Evolutionary conservation across 1,140 invertebrate species (phyloP).

Genomic region (Drosophila melanica): DNA sequence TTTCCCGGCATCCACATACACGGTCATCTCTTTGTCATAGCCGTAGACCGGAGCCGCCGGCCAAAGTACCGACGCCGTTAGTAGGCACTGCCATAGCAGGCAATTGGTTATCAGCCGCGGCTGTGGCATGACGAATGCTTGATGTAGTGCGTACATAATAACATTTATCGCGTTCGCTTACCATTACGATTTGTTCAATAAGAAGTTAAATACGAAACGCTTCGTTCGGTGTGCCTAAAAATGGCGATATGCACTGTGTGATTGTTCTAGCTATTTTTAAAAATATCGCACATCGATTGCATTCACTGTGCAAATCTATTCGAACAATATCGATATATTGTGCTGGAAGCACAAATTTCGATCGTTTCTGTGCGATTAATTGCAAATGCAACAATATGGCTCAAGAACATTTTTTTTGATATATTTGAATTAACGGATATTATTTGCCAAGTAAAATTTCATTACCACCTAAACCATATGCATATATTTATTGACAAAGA

Average conservation of each 20-base stretch:
- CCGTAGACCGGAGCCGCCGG: slow-evolving; percentile 13
- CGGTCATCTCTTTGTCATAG: slow-evolving; percentile 88
- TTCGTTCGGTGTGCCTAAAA: slow-evolving; percentile 26
- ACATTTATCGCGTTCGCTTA: slow-evolving; percentile 7
- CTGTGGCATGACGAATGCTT: slow-evolving; percentile 3
- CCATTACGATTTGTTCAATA: slow-evolving; percentile 16
- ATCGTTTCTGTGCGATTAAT: not conserved
- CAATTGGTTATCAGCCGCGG: not conserved
- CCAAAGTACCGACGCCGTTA: slow-evolving; percentile 10
- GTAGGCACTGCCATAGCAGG: slow-evolving; percentile 2
- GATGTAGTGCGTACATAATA: not conserved
- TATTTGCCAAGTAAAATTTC: not conserved
- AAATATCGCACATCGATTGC: slow-evolving; percentile 45
- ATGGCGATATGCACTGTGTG: slow-evolving; percentile 38
- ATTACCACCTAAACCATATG: too few relatives aligned
- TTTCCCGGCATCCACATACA: slow-evolving; percentile 88
- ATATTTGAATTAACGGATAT: not conserved
- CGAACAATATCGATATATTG: slow-evolving; percentile 9
- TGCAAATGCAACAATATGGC: not conserved
- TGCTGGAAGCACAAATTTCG: not conserved
- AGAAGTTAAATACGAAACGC: slow-evolving; percentile 14
- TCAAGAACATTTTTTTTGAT: not conserved
- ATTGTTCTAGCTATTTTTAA: slow-evolving; percentile 50
- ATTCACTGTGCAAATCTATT: not conserved
- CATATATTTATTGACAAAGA: too few relatives aligned